Evolutionary conservation across 2,113 vertebrate species (phyloP).

Genomic region (Myocastor coypus): DNA sequence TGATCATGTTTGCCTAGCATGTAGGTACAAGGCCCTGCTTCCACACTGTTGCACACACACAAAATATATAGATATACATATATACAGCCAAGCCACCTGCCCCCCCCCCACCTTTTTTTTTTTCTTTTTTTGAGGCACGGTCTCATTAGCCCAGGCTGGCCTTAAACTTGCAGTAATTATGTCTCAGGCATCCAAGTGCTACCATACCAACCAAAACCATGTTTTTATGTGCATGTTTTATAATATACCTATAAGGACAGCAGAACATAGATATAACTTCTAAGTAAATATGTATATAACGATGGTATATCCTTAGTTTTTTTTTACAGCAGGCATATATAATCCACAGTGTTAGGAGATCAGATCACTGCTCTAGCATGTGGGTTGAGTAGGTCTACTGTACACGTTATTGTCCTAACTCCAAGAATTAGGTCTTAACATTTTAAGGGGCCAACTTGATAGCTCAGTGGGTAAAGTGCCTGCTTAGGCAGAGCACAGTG

Average conservation of each 20-base stretch:
- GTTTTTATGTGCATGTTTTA: background rate
- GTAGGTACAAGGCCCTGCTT: background rate
- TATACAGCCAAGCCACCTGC: background rate
- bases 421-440: background rate
- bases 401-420: background rate
- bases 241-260: conserved; percentile 16
- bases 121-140: background rate
- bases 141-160: background rate
- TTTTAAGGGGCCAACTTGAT: background rate
- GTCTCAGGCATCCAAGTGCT: background rate
- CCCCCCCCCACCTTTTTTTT: background rate
- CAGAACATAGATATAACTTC: background rate
- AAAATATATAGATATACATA: background rate
- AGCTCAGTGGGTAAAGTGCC: too few species aligned
- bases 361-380: background rate
- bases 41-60: background rate
- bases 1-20: background rate
- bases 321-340: background rate
- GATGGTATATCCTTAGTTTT: background rate
- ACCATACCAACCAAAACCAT: background rate
- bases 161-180: background rate
- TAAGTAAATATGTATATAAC: background rate
- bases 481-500: too few species aligned
- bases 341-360: conserved; percentile 24
- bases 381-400: background rate